Evolutionary conservation across 1,140 invertebrate genomes (phyloP).

Genomic region (Onthophagus taurus): DNA sequence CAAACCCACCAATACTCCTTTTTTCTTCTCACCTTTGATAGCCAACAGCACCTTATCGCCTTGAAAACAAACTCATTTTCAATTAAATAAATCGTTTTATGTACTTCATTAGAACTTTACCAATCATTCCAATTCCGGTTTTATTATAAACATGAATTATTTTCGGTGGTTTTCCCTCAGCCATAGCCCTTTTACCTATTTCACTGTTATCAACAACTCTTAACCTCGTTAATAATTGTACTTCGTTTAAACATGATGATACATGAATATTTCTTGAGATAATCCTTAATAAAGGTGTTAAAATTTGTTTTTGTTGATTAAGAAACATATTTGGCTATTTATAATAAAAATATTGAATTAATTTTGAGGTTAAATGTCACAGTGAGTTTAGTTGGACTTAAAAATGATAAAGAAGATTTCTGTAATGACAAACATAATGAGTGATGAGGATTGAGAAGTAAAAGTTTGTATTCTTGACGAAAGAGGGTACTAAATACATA

Average conservation of each 20-base stretch:
- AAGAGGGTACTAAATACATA: too few species aligned
- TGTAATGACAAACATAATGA: too few species aligned
- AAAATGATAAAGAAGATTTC: too few species aligned
- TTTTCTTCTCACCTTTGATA: conserved; percentile 94
- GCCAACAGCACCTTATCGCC: conserved; percentile 91
- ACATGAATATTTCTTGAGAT: conserved; percentile 43
- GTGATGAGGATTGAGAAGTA: too few species aligned
- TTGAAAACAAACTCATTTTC: conserved; percentile 28
- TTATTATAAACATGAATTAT: conserved; percentile 87
- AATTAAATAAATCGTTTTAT: neutral
- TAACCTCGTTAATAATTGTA: conserved; percentile 63
- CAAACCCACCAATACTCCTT: conserved; percentile 87
- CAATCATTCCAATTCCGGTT: conserved; percentile 51
- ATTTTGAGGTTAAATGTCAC: too few species aligned
- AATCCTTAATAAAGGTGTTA: neutral
- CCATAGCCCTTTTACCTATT: conserved; percentile 88
- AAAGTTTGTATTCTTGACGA: too few species aligned
- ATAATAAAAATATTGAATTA: neutral
- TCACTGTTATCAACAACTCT: conserved; percentile 94
- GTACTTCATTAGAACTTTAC: conserved; percentile 32
- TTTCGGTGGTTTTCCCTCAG: conserved; percentile 83
- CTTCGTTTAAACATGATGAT: conserved; percentile 47
- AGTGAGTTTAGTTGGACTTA: too few species aligned
- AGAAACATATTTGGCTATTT: neutral
- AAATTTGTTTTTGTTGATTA: neutral